These are phyloP conservation scores for Agapetus fuscipes DNA, from an alignment of 2,888 invertebrate genomes.

Conservation along the genomic window DNA sequence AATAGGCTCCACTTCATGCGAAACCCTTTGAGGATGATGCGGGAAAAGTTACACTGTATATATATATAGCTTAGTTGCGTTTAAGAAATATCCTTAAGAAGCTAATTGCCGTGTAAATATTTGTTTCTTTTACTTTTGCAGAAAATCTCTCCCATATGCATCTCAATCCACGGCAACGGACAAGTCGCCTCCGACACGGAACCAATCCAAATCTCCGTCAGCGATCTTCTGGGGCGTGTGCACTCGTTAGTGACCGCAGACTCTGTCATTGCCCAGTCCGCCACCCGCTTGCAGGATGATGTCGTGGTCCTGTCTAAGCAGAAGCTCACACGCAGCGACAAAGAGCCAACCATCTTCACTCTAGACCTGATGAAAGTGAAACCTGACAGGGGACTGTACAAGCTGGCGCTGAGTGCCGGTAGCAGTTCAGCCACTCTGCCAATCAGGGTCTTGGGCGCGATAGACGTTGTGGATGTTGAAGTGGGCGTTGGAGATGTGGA, in stretches of 20 bases:
- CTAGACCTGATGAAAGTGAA: constrained; percentile 69
- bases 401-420: constrained; percentile 65
- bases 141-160: constrained; percentile 73
- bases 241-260: constrained; percentile 51
- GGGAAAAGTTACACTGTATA: too few species aligned
- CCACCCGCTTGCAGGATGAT: constrained; percentile 61
- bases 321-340: constrained; percentile 41
- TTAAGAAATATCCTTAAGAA: too few species aligned
- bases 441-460: constrained; percentile 66
- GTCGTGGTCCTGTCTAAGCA: constrained; percentile 64
- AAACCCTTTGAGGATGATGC: too few species aligned
- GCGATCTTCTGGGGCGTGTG: constrained; percentile 65
- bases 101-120: too few species aligned
- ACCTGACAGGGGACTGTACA: constrained; percentile 78
- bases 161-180: constrained; percentile 68
- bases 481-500: constrained; percentile 86
- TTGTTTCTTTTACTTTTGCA: constrained; percentile 27
- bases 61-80: too few species aligned
- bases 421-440: constrained; percentile 48
- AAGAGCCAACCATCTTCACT: constrained; percentile 59
- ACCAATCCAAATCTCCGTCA: constrained; percentile 60
- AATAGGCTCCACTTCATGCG: too few species aligned
- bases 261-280: constrained; percentile 66
- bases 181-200: constrained; percentile 68
- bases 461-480: constrained; percentile 68